Evolutionary conservation across 1,140 invertebrate species (phyloP), one percentile per base, ranked within the genome.

Genomic region (Bombus polaris): DNA sequence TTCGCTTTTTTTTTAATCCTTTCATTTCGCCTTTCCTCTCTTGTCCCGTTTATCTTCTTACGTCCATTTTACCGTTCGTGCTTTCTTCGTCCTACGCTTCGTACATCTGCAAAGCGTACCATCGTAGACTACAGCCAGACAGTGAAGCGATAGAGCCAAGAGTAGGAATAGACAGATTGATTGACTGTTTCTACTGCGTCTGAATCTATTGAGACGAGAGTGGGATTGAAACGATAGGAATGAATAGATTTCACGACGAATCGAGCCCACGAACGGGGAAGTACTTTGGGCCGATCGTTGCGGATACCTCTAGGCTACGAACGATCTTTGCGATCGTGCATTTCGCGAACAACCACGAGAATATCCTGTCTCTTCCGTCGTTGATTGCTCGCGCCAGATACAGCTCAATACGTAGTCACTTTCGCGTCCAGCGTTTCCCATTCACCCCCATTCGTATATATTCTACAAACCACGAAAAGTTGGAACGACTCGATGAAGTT

Each of bases 211-310:
- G 42, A 15, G 10, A 77, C 53, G 74, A 82, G 37, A 35, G 35
- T 18, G 22, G 65, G 62, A 44, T 42, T 35, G 70, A 35, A 81
- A 68, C 76, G 47, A 68, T 42, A 83, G 53, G 37, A 44, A 8
- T 53, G 70, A 39, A 80, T 70, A 42, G 62, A 66, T 83, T 32
- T 53, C 78, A 44, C 59, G 81, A 88, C 76, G 87, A 91, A 91
- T 89, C 37, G 25, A 42, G 35, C 15, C 79, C 28, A 75, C 32
- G 75, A 35, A 68, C 66, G 70, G 91, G 93, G 92, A 94, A 94
- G 91, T 89, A 93, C 91, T 94, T 92, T 92, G 87, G 88, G 84
- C 90, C 85, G 91, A 93, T 94, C 92, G 91, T 89, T 89, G 91
- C 87, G 13, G 25, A 92, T 93, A 90, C 66, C 92, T 91, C 44